Base-by-base conservation (phyloP, 1,140 invertebrate genomes). In the Triops longicaudatus region DNA sequence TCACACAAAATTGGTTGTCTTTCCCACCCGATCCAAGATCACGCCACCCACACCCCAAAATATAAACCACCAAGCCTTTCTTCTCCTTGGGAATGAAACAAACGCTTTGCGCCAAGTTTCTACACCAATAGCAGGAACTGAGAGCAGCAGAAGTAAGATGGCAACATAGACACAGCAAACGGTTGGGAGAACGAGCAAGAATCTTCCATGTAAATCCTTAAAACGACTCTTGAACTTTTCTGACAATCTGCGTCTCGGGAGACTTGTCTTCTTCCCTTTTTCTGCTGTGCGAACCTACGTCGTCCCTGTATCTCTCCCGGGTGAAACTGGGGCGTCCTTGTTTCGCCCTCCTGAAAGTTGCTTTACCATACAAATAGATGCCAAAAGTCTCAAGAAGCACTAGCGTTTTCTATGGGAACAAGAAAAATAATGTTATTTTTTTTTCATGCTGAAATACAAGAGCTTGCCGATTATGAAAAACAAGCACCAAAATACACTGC, bases 121-220 rank as follows among this genome's bases (percentile, higher is more conserved):
- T 7, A 17, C 50, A 22, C 50, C 50, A 63, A 63, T 63, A 6
- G 50, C 6, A 14, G 50, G 50, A 22, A 63, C 14, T 6, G 50
- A 22, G 17, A 63, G 50, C 17, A 17, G 50, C 10, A 63, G 50
- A 63, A 63, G 14, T n/a, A 63, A n/a, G 50, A 7, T 63, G 50
- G 50, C 50, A n/a, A 63, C 14, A 63, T 5, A 22, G 22, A 63
- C 22, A 63, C n/a, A 63, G 50, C 14, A 63, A 63, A 63, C 50
- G 14, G 17, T 4, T 22, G 17, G n/a, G 50, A 17, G 17, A 63
- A 37, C 31, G 31, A 37, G 31, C 31, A 9, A 63, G 50, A 10
- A 63, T 63, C 50, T 63, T 63, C 50, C 50, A 63, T 63, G 50
- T 63, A 63, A 63, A 63, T 63, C 50, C 50, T 63, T 63, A 63